phyloP scores from a whole-genome alignment of 2,888 invertebrate genomes.

The Agrochola macilenta region DNA sequence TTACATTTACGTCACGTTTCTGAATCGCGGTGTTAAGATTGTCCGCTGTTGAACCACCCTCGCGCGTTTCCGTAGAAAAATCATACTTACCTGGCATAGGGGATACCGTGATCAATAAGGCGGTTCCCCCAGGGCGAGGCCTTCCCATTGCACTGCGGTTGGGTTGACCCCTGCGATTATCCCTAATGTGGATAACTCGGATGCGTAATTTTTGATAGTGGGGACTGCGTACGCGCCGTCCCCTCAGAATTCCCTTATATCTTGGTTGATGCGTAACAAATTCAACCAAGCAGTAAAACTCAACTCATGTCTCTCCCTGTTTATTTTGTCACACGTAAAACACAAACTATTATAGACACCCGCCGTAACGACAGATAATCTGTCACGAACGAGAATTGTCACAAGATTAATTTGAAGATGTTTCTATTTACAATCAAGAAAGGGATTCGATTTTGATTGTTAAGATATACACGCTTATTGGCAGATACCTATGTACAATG shows the following conservation, averaged over 20 bases:
- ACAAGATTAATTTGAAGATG: neutral
- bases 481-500: neutral
- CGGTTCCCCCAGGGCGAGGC: conserved; percentile 24
- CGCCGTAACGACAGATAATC: neutral
- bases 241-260: neutral
- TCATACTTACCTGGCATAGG: conserved; percentile 22
- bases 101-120: conserved; percentile 18
- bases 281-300: too few species aligned
- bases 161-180: conserved; percentile 18
- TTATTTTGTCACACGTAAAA: too few species aligned
- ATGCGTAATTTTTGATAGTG: conserved; percentile 7
- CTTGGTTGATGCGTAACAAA: too few species aligned
- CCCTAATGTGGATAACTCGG: conserved; percentile 12
- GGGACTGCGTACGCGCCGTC: conserved; percentile 18
- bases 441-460: too few species aligned
- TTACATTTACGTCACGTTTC: conserved; percentile 1
- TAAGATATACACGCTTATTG: too few species aligned
- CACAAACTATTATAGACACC: too few species aligned
- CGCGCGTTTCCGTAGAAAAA: accelerated
- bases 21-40: conserved; percentile 2
- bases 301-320: too few species aligned
- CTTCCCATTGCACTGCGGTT: conserved; percentile 17
- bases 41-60: neutral
- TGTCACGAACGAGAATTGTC: neutral
- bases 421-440: too few species aligned